Evolutionary conservation across 2,888 invertebrate species (phyloP).

Genomic region (Drosophila hamatofila): DNA sequence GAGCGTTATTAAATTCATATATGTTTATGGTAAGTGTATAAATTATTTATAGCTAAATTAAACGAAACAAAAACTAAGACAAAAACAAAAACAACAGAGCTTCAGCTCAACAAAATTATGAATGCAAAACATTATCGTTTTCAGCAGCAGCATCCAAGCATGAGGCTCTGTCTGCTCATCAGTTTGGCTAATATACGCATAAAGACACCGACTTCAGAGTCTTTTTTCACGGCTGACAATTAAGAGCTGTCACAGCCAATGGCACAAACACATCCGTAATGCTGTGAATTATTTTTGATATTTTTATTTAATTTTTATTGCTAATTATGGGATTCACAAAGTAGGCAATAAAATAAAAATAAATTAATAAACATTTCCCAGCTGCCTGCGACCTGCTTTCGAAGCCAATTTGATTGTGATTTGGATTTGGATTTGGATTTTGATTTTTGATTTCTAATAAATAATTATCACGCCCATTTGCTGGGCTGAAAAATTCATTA

Average conservation of each 20-base stretch:
- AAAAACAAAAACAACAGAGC: no score
- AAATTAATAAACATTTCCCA: slow-evolving; percentile 36
- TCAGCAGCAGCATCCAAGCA: slow-evolving; percentile 48
- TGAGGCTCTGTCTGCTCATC: no score
- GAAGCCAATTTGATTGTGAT: slow-evolving; percentile 29
- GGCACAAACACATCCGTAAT: slow-evolving; percentile 51
- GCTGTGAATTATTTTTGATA: slow-evolving; percentile 53
- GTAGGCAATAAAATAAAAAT: slow-evolving; percentile 24
- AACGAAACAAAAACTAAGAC: slow-evolving; percentile 4
- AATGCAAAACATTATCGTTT: slow-evolving; percentile 64
- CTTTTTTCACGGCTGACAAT: slow-evolving; percentile 70
- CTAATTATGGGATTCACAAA: slow-evolving; percentile 36
- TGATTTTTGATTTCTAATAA: slow-evolving; percentile 30
- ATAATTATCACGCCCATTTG: slow-evolving; percentile 64
- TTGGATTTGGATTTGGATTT: slow-evolving; percentile 31
- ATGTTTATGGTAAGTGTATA: slow-evolving; percentile 47
- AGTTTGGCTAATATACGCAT: slow-evolving; percentile 36
- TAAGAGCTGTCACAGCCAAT: slow-evolving; percentile 45
- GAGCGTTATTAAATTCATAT: slow-evolving; percentile 54
- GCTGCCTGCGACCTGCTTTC: slow-evolving; percentile 60
- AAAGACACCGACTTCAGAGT: slow-evolving; percentile 25
- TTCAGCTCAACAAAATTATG: slow-evolving; percentile 53
- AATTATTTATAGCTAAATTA: slow-evolving; percentile 71
- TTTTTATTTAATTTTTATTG: slow-evolving; percentile 33
- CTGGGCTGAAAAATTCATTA: slow-evolving; percentile 69